Evolutionary conservation across 2,113 vertebrate species (phyloP), one percentile per base, ranked within the genome.

Genomic region (Eptatretus burgeri): DNA sequence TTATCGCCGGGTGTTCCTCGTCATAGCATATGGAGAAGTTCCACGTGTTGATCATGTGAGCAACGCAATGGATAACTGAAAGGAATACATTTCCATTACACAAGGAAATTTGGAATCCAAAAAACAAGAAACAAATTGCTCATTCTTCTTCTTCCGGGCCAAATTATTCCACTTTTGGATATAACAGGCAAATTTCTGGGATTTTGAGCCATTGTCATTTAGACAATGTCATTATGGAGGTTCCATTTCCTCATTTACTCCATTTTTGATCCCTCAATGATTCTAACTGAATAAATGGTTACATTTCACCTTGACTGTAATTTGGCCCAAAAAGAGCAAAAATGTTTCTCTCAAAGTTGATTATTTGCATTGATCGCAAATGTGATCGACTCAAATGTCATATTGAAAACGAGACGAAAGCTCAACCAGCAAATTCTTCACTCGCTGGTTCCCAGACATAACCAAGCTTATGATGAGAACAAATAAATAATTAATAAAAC

Each of bases 41-140:
- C 67, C 82, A 70, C 2, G 77, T 75, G 1, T 98, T 98, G 63
- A 81, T 75, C 72, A 98, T 72, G 67, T 95, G 91, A 69, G 91
- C 89, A 62, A 80, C 80, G 68, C 95, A 88, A 13, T 98, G 91
- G n/a, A 93, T 69, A 19, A 80, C 91, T 95, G 62, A 5, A 66
- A 63, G 62, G 14, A 68, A 66, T 41, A 68, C 3, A 41, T 41
- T 41, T 41, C 27, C 27, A 41, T 41, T 7, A 41, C 27, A 7
- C 27, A 7, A 41, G 27, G 27, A 3, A 41, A 41, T 41, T 41
- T 41, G 27, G 27, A 41, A 41, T 41, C 27, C 27, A 5, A 3
- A 41, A 41, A 41, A 41, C 7, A 7, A 41, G 27, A 7, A 41
- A 41, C n/a, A 41, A 41, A 41, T 41, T 41, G 3, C 3, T 41